Percentiles rank a stretch among this genome's conserved stretches.
phyloP scores from a whole-genome alignment of 2,888 invertebrate species.

The Tenthredo amoena region DNA sequence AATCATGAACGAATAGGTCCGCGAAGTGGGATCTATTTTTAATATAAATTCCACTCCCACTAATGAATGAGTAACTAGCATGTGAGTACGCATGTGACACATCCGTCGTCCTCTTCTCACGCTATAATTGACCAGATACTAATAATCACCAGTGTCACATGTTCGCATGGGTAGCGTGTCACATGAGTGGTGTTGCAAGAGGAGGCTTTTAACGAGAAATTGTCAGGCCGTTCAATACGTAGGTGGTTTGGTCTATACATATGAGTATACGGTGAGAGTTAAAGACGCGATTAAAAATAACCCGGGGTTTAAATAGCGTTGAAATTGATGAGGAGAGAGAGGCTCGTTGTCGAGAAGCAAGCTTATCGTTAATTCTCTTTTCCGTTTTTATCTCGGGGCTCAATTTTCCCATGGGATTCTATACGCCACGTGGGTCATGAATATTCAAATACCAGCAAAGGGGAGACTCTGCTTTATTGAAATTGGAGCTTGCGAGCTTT shows the following conservation, averaged over 20 bases:
- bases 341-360: neutral
- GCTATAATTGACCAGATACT: constrained; percentile 22
- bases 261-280: neutral
- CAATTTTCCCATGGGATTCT: neutral
- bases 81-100: neutral
- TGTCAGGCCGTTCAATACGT: neutral
- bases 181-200: constrained; percentile 28
- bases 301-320: neutral
- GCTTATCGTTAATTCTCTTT: neutral
- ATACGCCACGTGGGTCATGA: neutral
- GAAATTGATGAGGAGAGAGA: neutral
- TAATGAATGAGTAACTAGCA: constrained; percentile 31
- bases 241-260: neutral
- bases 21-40: neutral
- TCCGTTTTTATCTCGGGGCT: neutral
- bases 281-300: neutral
- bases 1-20: neutral
- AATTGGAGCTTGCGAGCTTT: neutral
- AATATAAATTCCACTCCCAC: neutral
- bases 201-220: constrained; percentile 15
- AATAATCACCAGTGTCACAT: constrained; percentile 33
- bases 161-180: constrained; percentile 6
- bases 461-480: neutral
- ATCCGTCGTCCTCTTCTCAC: neutral
- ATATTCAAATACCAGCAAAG: neutral